Conservation (phyloP, 1,140 invertebrate species). For the Drosophila equinoxialis region DNA sequence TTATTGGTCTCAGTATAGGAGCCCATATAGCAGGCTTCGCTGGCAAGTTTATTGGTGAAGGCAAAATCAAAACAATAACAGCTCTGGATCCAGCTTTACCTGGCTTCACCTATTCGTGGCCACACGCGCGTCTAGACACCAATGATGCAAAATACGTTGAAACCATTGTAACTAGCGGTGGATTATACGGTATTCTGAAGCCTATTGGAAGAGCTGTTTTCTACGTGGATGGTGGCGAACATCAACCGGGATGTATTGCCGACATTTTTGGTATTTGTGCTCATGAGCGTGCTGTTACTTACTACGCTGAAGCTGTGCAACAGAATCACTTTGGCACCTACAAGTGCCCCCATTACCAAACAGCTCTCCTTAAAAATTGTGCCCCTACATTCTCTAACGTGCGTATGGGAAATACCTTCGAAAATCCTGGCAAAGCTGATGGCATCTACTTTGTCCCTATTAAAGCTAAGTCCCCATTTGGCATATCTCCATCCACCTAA, state of each 20-base stretch:
- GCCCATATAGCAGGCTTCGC: slow-evolving; percentile 84
- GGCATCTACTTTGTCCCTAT: slow-evolving; percentile 69
- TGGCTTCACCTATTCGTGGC: slow-evolving; percentile 59
- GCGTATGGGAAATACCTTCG: slow-evolving; percentile 78
- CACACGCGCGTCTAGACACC: slow-evolving; percentile 81
- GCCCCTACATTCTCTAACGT: slow-evolving; percentile 53
- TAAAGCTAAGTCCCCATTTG: slow-evolving; percentile 11
- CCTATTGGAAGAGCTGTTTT: slow-evolving; percentile 84
- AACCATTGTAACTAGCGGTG: slow-evolving; percentile 85
- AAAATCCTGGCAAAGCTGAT: slow-evolving; percentile 75
- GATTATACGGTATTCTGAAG: slow-evolving; percentile 59
- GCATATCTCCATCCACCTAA: too few relatives aligned
- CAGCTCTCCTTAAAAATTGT: slow-evolving; percentile 58
- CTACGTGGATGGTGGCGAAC: slow-evolving; percentile 83
- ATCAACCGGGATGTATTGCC: slow-evolving; percentile 85
- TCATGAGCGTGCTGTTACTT: slow-evolving; percentile 84
- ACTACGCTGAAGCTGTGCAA: slow-evolving; percentile 84
- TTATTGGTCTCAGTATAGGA: slow-evolving; percentile 80
- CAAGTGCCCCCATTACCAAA: slow-evolving; percentile 58
- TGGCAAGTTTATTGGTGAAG: slow-evolving; percentile 75
- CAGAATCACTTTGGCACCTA: slow-evolving; percentile 52
- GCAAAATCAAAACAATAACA: slow-evolving; percentile 64
- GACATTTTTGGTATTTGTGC: slow-evolving; percentile 81
- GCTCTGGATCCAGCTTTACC: slow-evolving; percentile 84
- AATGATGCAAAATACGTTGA: slow-evolving; percentile 72